Evolutionary conservation across 2,888 invertebrate species (phyloP).

Genomic region (Chrysotoxum bicinctum): DNA sequence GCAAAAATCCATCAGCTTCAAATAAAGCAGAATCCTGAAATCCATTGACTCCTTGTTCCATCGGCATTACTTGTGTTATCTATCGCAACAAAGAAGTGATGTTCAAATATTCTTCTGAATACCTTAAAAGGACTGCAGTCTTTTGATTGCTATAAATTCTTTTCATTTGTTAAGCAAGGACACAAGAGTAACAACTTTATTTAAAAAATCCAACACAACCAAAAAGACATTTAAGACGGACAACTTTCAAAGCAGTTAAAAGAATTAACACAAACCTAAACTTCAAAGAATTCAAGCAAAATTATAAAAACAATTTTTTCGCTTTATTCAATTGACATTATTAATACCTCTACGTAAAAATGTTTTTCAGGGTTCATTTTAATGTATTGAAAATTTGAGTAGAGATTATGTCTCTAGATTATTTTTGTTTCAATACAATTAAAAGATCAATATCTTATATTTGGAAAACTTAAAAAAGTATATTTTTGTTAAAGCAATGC

Average conservation of each 20-base stretch:
- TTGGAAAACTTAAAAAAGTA: background rate
- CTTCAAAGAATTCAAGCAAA: background rate
- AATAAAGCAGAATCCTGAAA: too few species aligned
- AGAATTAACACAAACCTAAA: too few species aligned
- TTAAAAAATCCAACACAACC: background rate
- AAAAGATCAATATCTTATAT: background rate
- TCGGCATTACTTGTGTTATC: too few species aligned
- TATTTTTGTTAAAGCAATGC: slow-evolving; percentile 8
- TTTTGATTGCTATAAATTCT: background rate
- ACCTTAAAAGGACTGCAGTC: background rate
- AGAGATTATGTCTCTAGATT: background rate
- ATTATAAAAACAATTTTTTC: background rate
- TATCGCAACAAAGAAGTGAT: too few species aligned
- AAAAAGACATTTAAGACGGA: background rate
- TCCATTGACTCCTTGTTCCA: too few species aligned
- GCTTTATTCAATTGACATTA: background rate
- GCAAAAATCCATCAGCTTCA: too few species aligned
- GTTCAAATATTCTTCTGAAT: too few species aligned
- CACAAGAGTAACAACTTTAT: background rate
- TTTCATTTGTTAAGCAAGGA: too few species aligned
- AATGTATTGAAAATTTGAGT: background rate
- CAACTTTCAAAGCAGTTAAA: too few species aligned
- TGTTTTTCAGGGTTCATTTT: background rate
- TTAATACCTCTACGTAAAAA: background rate
- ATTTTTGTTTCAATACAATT: background rate